Evolutionary conservation across 1,140 invertebrate species (phyloP).

Genomic region (Habropoda laboriosa): DNA sequence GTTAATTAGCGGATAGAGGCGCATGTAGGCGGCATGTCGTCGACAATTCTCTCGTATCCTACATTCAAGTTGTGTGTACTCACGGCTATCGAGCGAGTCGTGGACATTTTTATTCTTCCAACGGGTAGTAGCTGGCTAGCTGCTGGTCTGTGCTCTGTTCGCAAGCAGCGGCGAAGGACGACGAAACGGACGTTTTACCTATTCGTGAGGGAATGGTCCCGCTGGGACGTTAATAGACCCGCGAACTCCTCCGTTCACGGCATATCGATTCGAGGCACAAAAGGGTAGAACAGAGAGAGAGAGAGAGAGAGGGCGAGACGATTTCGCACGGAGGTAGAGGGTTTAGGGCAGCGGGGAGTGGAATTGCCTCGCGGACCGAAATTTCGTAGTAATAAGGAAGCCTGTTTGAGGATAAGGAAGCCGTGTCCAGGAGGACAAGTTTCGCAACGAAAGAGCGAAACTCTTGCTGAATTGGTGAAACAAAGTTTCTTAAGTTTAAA

Average conservation of each 20-base stretch:
- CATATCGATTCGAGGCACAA: slow-evolving; percentile 15
- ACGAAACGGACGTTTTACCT: not conserved
- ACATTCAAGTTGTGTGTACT: no score
- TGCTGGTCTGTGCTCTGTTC: no score
- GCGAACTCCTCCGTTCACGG: slow-evolving; percentile 5
- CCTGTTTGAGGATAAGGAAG: no score
- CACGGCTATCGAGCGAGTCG: not conserved
- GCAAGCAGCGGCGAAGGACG: not conserved
- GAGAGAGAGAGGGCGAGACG: not conserved
- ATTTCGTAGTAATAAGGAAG: slow-evolving; percentile 30
- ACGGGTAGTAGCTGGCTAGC: no score
- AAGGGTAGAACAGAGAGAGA: not conserved
- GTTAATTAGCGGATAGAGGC: not conserved
- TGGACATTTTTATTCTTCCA: not conserved
- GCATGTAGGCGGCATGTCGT: not conserved
- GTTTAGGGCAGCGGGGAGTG: not conserved
- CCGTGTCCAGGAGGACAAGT: no score
- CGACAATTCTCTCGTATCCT: not conserved
- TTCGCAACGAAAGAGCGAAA: no score
- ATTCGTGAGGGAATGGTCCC: not conserved
- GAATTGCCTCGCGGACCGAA: not conserved
- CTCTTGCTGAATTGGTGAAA: no score
- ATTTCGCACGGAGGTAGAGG: not conserved
- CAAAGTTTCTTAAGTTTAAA: no score
- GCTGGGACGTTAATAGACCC: not conserved